phyloP scores from a whole-genome alignment of 2,113 vertebrate species.

The Myiozetetes cayanensis region DNA sequence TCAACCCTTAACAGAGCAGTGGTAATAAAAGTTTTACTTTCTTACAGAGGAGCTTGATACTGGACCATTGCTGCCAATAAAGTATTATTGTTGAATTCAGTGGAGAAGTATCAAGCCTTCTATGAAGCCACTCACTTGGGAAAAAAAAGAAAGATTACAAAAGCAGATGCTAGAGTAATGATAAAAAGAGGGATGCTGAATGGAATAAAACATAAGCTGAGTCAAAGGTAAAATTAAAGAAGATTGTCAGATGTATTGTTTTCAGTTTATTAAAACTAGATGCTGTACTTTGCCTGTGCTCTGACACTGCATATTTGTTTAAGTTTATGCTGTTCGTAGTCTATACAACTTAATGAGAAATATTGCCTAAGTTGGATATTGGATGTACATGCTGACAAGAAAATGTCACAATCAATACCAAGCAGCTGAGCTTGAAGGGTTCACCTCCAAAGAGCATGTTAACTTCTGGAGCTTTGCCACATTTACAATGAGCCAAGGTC shows the following conservation, averaged over 20 bases:
- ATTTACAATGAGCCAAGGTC: neutral
- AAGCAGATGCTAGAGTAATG: neutral
- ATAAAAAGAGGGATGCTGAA: neutral
- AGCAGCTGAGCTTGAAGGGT: neutral
- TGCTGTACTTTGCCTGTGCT: neutral
- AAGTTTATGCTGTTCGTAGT: neutral
- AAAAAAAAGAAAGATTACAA: neutral
- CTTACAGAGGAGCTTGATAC: neutral
- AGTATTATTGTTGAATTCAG: neutral
- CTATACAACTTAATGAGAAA: slow-evolving; percentile 39
- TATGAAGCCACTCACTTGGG: neutral
- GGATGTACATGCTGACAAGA: slow-evolving; percentile 44
- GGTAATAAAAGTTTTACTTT: neutral
- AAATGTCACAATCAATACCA: slow-evolving; percentile 42
- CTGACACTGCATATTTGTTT: slow-evolving; percentile 28
- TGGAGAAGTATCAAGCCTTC: neutral
- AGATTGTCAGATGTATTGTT: neutral
- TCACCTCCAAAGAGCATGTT: slow-evolving; percentile 35
- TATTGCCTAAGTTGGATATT: slow-evolving; percentile 30
- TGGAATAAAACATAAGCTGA: neutral
- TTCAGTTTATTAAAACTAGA: slow-evolving; percentile 9
- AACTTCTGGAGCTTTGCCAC: slow-evolving; percentile 21
- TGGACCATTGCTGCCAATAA: neutral
- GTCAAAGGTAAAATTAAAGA: neutral
- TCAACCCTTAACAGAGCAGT: neutral